Evolutionary conservation across 2,797 vertebrate genomes (phyloP).

Genomic region (Crenuchus spilurus): DNA sequence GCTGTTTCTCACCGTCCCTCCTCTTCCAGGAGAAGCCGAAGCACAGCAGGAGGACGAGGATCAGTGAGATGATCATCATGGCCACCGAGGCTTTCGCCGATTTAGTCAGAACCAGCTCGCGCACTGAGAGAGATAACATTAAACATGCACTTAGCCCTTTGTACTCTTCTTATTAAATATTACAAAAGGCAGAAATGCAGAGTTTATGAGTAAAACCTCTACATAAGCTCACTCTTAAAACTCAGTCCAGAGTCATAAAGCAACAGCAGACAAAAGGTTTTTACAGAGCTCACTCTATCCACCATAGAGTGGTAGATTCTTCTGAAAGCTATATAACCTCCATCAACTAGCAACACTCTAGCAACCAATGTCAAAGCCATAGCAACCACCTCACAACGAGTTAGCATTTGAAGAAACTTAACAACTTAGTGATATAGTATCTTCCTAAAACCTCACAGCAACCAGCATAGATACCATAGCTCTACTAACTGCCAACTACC

Average conservation of each 20-base stretch:
- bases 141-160: neutral
- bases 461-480: no score
- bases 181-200: neutral
- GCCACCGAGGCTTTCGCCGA: conserved; percentile 81
- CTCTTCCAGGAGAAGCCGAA: conserved; percentile 84
- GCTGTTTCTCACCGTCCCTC: conserved; percentile 73
- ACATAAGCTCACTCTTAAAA: neutral
- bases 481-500: no score
- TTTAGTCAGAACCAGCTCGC: conserved; percentile 71
- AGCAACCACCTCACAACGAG: no score
- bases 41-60: conserved; percentile 79
- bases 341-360: no score
- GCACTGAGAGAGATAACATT: conserved; percentile 55
- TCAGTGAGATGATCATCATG: conserved; percentile 81
- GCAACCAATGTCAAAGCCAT: no score
- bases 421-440: no score
- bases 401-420: no score
- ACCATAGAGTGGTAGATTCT: no score
- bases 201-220: neutral
- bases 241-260: neutral
- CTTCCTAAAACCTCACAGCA: no score
- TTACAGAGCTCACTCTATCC: no score
- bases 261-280: neutral
- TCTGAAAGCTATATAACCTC: no score
- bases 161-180: neutral